Evolutionary conservation across 2,888 invertebrate species (phyloP).

Genomic region (Polydesmus complanatus): DNA sequence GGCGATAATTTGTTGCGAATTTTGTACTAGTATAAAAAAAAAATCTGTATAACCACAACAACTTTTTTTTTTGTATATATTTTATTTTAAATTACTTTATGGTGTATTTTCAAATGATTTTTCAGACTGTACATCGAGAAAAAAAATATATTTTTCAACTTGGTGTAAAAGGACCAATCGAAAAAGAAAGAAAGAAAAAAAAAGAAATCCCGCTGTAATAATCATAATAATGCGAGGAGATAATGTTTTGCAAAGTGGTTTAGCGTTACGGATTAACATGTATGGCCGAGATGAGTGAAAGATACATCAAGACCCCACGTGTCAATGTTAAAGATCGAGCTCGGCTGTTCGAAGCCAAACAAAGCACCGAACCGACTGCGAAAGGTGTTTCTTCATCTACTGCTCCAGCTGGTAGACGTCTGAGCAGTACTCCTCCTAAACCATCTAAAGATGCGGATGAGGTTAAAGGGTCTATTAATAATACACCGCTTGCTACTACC

Average conservation of each 20-base stretch:
- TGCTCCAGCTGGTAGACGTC: background rate
- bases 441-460: background rate
- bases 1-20: background rate
- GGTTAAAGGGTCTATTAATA: no score
- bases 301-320: constrained; percentile 7
- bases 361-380: background rate
- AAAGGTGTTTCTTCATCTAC: background rate
- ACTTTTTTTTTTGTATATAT: background rate
- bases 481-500: no score
- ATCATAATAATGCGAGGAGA: background rate
- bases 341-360: constrained; percentile 8
- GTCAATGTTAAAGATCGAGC: constrained; percentile 10
- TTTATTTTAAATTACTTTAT: background rate
- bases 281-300: constrained; percentile 4
- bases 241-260: background rate
- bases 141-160: no score
- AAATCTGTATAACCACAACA: background rate
- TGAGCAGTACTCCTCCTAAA: background rate
- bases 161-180: background rate
- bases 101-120: no score
- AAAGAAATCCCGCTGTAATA: background rate
- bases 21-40: background rate
- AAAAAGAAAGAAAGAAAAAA: background rate
- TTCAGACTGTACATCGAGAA: background rate
- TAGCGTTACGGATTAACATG: background rate